Evolutionary conservation across 2,113 vertebrate genomes (phyloP).

Genomic region (Myrmecophaga tridactyla): DNA sequence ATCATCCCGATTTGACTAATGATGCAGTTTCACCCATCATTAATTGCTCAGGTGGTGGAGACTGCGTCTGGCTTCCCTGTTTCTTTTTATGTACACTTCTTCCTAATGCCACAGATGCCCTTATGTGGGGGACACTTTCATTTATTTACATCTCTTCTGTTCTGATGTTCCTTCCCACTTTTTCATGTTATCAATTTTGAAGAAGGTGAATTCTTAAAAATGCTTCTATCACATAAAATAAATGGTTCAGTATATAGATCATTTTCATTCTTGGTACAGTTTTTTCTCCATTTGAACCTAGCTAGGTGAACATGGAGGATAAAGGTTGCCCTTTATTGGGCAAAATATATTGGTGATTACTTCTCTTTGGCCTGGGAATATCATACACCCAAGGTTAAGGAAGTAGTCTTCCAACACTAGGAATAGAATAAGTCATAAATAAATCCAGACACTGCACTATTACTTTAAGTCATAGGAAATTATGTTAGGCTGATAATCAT

Average conservation of each 20-base stretch:
- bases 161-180: neutral
- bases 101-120: neutral
- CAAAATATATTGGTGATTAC: neutral
- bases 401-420: neutral
- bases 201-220: constrained; percentile 5
- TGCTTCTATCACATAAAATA: neutral
- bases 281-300: neutral
- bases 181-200: constrained; percentile 23
- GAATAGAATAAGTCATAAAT: neutral
- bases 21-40: neutral
- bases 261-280: neutral
- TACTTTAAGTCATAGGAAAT: neutral
- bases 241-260: neutral
- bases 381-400: neutral
- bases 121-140: neutral
- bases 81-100: neutral
- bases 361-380: neutral
- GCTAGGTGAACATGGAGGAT: neutral
- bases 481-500: neutral
- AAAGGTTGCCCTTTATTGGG: neutral
- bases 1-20: neutral
- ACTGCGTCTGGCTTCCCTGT: neutral
- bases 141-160: constrained; percentile 18
- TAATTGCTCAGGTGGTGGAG: neutral
- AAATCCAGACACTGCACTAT: neutral